Evolutionary conservation across 2,113 vertebrate species (phyloP).

Genomic region (Sclerurus mexicanus): DNA sequence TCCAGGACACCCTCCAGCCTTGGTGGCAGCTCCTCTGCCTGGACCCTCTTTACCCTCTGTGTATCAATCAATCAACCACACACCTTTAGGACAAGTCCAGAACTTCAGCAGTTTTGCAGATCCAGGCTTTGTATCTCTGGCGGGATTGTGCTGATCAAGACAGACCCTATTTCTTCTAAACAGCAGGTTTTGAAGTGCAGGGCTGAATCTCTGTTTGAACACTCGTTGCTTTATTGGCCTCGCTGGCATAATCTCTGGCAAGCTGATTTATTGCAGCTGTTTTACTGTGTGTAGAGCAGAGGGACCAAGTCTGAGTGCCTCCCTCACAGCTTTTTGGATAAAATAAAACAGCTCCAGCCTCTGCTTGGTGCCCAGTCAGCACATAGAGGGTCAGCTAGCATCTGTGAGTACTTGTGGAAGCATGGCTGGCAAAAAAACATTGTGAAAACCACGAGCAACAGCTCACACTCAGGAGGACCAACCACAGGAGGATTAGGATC

Average conservation of each 20-base stretch:
- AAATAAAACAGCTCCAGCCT: neutral
- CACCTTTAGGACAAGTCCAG: neutral
- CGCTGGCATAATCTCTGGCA: neutral
- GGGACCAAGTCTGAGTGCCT: neutral
- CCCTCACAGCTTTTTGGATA: neutral
- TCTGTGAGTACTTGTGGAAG: neutral
- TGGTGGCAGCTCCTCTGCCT: neutral
- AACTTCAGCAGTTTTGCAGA: neutral
- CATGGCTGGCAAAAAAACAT: neutral
- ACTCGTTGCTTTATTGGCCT: neutral
- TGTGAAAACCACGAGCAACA: neutral
- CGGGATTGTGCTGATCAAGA: neutral
- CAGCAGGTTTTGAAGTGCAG: neutral
- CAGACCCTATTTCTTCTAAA: neutral
- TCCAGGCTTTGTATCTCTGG: neutral
- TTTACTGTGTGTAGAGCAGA: neutral
- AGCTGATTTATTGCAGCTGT: neutral
- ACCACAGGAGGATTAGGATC: neutral
- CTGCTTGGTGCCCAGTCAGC: neutral
- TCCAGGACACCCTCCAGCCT: neutral
- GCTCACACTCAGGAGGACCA: neutral
- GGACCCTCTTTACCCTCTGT: neutral
- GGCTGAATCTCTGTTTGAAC: neutral
- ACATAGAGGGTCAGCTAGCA: neutral
- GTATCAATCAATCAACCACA: neutral